These are phyloP conservation scores for Resseliella maxima DNA, from an alignment of 2,888 invertebrate species.

Conservation along the genomic window DNA sequence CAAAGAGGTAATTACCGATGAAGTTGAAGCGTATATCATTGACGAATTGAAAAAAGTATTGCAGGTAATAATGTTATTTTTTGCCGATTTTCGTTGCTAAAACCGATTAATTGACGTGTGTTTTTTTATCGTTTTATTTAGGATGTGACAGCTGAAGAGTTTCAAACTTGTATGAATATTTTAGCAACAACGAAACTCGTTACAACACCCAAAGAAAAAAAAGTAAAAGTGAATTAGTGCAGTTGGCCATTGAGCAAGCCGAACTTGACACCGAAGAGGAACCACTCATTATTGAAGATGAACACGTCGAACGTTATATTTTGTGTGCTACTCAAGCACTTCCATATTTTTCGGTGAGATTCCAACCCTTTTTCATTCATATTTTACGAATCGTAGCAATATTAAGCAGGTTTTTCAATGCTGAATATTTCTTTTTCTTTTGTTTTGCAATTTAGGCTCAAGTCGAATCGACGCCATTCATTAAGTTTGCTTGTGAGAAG, in stretches of 20 bases:
- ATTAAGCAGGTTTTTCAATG: no score
- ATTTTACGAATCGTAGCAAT: no score
- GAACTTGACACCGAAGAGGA: conserved; percentile 78
- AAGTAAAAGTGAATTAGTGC: conserved; percentile 86
- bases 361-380: no score
- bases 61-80: conserved; percentile 69
- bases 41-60: conserved; percentile 87
- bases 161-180: conserved; percentile 88
- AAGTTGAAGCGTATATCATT: conserved; percentile 86
- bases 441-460: conserved; percentile 81
- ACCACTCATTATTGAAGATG: conserved; percentile 71
- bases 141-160: conserved; percentile 93
- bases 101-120: conserved; percentile 57
- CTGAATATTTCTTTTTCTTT: no score
- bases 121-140: conserved; percentile 63
- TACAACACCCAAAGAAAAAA: conserved; percentile 85
- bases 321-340: conserved; percentile 88
- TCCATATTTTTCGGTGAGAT: conserved; percentile 87
- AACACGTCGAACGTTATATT: conserved; percentile 81
- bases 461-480: conserved; percentile 86
- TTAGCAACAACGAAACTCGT: conserved; percentile 84
- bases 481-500: conserved; percentile 85
- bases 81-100: conserved; percentile 35
- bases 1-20: conserved; percentile 81
- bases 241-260: conserved; percentile 86